Base-by-base conservation (phyloP, 1,140 invertebrate genomes). In the Chrysomallon squamiferum region DNA sequence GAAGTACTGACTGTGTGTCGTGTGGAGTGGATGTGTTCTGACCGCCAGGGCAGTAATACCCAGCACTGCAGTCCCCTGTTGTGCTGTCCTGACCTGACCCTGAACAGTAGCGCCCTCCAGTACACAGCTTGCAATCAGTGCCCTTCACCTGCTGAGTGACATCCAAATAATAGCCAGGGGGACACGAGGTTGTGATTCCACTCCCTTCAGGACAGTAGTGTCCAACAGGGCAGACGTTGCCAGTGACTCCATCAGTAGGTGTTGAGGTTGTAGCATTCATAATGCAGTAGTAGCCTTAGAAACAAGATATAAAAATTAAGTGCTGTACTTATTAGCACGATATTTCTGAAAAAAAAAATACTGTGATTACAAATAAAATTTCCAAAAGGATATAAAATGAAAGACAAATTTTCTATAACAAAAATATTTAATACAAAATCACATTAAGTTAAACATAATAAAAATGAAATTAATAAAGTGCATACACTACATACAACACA, bases 31-130 rank as follows among this genome's bases (percentile, higher is more conserved):
- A 76, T 18, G 72, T 69, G 65, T 79, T 82, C 56, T 81, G 78
- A 15, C 79, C 76, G 30, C 64, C 65, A 25, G 82, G 80, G 57
- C 82, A 84, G 64, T 77, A 84, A 52, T 81, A 83, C 15, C 82
- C 82, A 33, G 75, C 68, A 59, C 57, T 63, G 65, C 82, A 84
- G 68, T 73, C 69, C 9, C 79, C 79, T 1, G 64, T 61, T 5
- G 82, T 79, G 9, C 66, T 5, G 27, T 70, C 59, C 13, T 62
- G 45, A 20, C 82, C 79, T 25, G 62, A 64, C 7, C 72, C 72
- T 29, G 77, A 75, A 63, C 82, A 84, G 63, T 77, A 83, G 56
- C 65, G 59, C 2, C 82, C 82, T 38, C 71, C 68, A 7, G 76
- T 69, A 54, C 82, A 84, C 13, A 73, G 62, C 30, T 69, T 74